Percentiles rank a stretch among this genome's conserved stretches.
Conservation (phyloP, 2,113 vertebrate species). For the Microcebus lehilahytsara region DNA sequence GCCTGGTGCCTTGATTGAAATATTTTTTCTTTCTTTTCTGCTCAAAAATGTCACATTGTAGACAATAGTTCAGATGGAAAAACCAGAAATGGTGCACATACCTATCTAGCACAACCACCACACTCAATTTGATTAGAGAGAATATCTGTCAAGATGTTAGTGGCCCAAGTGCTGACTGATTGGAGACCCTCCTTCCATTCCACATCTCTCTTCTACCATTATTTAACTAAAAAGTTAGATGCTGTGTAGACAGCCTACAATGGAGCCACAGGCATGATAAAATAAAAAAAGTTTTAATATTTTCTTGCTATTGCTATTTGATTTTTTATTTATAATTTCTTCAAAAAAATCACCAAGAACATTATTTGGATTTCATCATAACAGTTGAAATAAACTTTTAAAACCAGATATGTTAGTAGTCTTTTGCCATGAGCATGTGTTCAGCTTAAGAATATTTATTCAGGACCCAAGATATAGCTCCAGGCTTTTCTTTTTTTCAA, state of each 20-base stretch:
- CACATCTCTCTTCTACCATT: neutral
- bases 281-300: neutral
- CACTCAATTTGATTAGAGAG: neutral
- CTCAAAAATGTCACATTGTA: neutral
- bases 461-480: conserved; percentile 23
- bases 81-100: neutral
- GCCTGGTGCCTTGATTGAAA: neutral
- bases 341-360: neutral
- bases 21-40: neutral
- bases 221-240: neutral
- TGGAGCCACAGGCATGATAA: neutral
- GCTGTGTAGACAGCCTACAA: rapidly evolving
- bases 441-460: conserved; percentile 52
- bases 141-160: neutral
- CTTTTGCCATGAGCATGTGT: conserved; percentile 19
- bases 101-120: neutral
- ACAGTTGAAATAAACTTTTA: conserved; percentile 34
- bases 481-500: conserved; percentile 31
- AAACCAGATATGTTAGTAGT: neutral
- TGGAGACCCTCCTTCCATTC: neutral
- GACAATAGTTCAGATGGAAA: neutral
- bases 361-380: neutral
- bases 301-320: neutral
- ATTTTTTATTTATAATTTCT: neutral
- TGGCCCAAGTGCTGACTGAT: neutral